phyloP scores from a whole-genome alignment of 2,113 vertebrate species.

The Smithornis capensis region DNA sequence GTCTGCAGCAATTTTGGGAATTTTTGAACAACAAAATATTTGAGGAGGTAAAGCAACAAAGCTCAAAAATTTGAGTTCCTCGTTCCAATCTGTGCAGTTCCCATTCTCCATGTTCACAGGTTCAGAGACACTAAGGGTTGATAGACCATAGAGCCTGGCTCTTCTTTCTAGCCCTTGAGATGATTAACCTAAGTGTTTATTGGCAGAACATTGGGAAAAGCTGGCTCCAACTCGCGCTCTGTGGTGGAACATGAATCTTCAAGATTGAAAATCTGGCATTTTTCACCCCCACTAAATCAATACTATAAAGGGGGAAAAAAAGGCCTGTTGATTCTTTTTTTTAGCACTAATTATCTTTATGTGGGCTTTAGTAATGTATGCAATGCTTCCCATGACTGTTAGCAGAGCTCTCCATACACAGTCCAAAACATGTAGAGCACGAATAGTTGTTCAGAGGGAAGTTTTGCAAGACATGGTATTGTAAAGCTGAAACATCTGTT shows the following conservation, averaged over 20 bases:
- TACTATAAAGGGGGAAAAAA: constrained; percentile 35
- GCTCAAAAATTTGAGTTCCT: neutral
- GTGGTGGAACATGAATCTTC: constrained; percentile 38
- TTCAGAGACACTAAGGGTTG: neutral
- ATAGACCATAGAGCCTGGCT: neutral
- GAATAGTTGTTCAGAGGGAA: neutral
- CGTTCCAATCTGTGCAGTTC: neutral
- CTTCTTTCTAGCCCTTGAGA: neutral
- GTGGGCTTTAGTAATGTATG: constrained; percentile 45
- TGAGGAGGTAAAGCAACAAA: neutral
- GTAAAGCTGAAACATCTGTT: constrained; percentile 58
- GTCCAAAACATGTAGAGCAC: constrained; percentile 44
- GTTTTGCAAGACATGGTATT: constrained; percentile 49
- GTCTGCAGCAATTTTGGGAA: neutral
- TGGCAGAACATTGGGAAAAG: constrained; percentile 21
- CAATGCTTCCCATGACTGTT: constrained; percentile 16
- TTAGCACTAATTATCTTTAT: constrained; percentile 45
- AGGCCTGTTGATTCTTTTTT: constrained; percentile 21
- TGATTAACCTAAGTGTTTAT: neutral
- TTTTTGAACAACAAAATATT: neutral
- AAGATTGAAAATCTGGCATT: constrained; percentile 38
- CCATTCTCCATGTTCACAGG: neutral
- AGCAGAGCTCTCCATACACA: constrained; percentile 18
- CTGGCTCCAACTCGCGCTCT: constrained; percentile 24
- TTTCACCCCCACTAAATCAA: constrained; percentile 46